Evolutionary conservation across 2,888 invertebrate genomes (phyloP), one percentile per base, ranked within the genome.

Genomic region (Drosophila acutilabella): DNA sequence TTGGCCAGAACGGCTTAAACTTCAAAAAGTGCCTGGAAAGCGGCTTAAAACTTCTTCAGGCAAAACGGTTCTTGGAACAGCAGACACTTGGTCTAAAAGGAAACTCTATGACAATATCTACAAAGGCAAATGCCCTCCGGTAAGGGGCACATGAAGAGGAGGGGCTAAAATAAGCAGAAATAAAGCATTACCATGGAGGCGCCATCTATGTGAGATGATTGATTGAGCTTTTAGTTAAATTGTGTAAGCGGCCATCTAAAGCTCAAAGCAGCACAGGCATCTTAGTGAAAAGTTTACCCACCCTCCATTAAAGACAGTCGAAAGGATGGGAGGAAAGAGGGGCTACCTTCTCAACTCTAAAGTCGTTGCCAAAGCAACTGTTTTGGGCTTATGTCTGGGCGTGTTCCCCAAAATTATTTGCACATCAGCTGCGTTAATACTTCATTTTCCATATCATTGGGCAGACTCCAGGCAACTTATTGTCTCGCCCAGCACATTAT

Each of bases 201-300:
- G 71, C 62, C 59, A 44, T 47, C 64, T 56, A 42, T 62, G 57
- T 54, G 66, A 68, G 76, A 82, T 84, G 84, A 84, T 84, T 84
- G 85, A 84, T 84, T 84, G 82, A 79, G 84, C 85, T 84, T 80
- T 84, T 80, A 84, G 85, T 80, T 80, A 85, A 84, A 84, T 85
- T 85, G 80, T 74, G 64, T 75, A 70, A 68, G 65, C 69, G 80
- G 71, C 59, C 68, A 73, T 61, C 68, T 51, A 61, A 62, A 77
- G 69, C 74, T 56, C 64, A 65, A 58, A 30, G 40, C 57, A 70
- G 64, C 66, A 82, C 64, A 72, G 71, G 69, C 64, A 56, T 62
- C 78, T 78, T 78, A 78, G 75, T 72, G 64, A 47, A 75, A 78
- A 78, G 56, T 64, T 74, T 44, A 18, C 42, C 18, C 54, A 26